phyloP scores from a whole-genome alignment of 1,140 invertebrate genomes.

The Lysiphlebus fabarum region DNA sequence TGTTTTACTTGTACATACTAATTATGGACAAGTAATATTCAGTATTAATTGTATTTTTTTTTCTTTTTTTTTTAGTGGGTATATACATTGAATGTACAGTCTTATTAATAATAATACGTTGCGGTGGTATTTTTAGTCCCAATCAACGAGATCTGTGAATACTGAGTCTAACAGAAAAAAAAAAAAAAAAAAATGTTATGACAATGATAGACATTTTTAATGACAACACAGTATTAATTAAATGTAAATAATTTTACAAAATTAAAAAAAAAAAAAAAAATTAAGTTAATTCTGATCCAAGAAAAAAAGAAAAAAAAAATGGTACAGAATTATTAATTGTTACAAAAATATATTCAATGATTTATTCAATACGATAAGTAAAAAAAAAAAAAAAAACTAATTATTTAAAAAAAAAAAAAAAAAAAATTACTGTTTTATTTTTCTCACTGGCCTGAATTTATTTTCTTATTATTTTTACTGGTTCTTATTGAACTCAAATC shows the following conservation, averaged over 20 bases:
- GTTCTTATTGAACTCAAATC: no score
- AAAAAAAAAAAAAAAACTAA: neutral
- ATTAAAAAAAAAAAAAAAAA: constrained; percentile 1
- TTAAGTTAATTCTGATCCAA: constrained; percentile 5
- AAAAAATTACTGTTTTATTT: neutral
- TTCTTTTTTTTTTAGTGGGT: constrained; percentile 13
- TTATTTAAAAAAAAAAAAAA: neutral
- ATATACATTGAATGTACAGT: constrained; percentile 27
- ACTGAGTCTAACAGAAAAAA: constrained; percentile 8
- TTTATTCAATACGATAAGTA: neutral
- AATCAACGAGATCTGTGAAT: constrained; percentile 7
- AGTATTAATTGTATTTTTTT: neutral
- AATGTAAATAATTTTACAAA: neutral
- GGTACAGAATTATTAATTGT: no score
- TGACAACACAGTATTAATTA: constrained; percentile 3
- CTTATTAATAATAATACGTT: constrained; percentile 28
- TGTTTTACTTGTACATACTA: no score
- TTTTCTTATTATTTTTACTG: no score
- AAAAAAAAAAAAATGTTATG: neutral
- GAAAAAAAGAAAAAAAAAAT: neutral
- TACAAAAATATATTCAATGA: neutral
- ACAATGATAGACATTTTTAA: neutral
- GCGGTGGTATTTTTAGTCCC: constrained; percentile 17
- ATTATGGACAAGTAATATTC: no score
- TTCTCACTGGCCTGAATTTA: constrained; percentile 14